Evolutionary conservation across 35 echinoderm and acorn worm species (phyloP).

Genomic region (Patiria miniata): DNA sequence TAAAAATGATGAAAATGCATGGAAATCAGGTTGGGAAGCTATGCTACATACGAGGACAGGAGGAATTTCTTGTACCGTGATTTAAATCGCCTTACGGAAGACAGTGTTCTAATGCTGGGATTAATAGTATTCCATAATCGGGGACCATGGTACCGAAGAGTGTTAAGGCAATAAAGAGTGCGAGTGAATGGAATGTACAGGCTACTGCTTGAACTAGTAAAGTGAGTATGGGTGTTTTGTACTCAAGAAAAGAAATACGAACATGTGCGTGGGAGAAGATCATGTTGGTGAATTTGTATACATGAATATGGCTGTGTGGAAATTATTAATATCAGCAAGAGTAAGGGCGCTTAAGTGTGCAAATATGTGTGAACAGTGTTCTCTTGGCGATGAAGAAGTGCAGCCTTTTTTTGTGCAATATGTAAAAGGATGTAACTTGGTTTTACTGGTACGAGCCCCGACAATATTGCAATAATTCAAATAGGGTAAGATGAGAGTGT

Average conservation of each 20-base stretch:
- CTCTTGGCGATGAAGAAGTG: neutral
- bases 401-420: neutral
- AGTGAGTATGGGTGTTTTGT: neutral
- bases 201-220: neutral
- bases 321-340: too few species aligned
- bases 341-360: neutral
- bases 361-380: neutral
- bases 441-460: neutral
- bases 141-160: too few species aligned
- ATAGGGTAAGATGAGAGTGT: neutral
- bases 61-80: too few species aligned
- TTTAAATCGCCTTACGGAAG: too few species aligned
- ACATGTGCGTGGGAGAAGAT: neutral
- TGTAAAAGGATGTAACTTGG: neutral
- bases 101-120: too few species aligned
- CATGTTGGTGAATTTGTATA: neutral
- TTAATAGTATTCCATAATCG: too few species aligned
- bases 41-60: too few species aligned
- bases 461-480: neutral
- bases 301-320: neutral
- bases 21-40: too few species aligned
- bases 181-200: too few species aligned
- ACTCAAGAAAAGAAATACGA: neutral
- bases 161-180: too few species aligned
- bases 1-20: too few species aligned